Percentiles rank a stretch among this genome's conserved stretches.
Conservation (phyloP, 2,888 invertebrate species). For the Ectobius pallidus region DNA sequence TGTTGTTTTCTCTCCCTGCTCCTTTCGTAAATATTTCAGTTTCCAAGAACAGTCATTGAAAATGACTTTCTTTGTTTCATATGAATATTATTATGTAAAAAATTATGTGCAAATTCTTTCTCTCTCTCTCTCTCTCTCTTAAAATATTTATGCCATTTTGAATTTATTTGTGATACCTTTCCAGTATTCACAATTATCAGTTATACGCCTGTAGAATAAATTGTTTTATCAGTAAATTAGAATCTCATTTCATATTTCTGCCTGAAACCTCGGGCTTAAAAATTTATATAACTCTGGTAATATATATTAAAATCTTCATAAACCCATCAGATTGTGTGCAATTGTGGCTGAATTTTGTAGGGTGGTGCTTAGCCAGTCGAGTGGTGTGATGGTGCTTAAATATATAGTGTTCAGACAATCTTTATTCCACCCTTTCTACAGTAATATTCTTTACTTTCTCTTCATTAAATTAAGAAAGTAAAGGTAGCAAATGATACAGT, state of each 20-base stretch:
- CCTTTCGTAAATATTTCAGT: background rate
- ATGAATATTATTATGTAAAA: background rate
- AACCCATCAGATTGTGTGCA: background rate
- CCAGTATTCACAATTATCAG: slow-evolving; percentile 21
- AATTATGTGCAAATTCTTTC: background rate
- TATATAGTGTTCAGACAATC: background rate
- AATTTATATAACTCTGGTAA: too few species aligned
- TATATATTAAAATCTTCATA: too few species aligned
- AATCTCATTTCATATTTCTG: slow-evolving; percentile 4
- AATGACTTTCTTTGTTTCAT: slow-evolving; percentile 10
- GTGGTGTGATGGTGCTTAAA: background rate
- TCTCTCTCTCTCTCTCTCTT: background rate
- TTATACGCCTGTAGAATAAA: background rate
- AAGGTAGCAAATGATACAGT: too few species aligned
- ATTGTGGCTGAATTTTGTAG: background rate
- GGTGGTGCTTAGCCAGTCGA: background rate
- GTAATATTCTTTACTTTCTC: too few species aligned
- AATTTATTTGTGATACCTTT: slow-evolving; percentile 9
- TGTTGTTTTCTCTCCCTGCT: background rate
- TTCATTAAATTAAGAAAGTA: too few species aligned
- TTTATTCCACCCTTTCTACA: background rate
- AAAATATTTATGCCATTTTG: slow-evolving; percentile 1
- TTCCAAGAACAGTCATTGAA: slow-evolving; percentile 18
- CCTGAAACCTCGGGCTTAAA: background rate
- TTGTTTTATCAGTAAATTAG: background rate